Evolutionary conservation across 2,113 vertebrate genomes (phyloP), one percentile per base, ranked within the genome.

Genomic region (Murina feae): DNA sequence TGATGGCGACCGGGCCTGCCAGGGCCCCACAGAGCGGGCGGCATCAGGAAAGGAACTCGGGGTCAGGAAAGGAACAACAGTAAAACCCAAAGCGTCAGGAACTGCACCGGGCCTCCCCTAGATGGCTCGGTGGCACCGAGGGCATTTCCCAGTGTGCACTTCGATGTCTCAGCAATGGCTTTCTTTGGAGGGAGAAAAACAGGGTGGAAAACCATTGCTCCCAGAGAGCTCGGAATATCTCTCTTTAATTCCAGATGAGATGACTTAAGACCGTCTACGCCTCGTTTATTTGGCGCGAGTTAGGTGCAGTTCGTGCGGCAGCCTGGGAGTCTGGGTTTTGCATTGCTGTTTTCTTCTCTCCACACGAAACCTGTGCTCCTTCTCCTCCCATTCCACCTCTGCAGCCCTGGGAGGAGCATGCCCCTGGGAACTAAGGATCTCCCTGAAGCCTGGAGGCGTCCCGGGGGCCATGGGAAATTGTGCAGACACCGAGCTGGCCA

Each of bases 281-380:
- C 6, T 35, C 47, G 17, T 14, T 47, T 44, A 23, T 53, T 20
- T 66, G 71, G 63, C 58, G 49, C 23, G 18, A 10, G 0, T 20
- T 17, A 8, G 47, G 35, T 75, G 80, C 4, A 1, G 28, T 17
- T 12, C 39, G 11, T 9, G 25, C 0, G 2, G 28, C 55, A 2
- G 14, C 37, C 51, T 13, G 4, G 28, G 21, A 6, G 1, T 35
- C 28, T 30, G 20, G 32, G 12, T 9, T 39, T 28, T 14, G 20
- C 0, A 0, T 1, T 16, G 30, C 21, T 20, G 9, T 53, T 30
- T 28, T 30, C n/a, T 37, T n/a, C 58, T 37, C 35, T 9, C 5
- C 1, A 2, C 6, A 2, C 7, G 5, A 9, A 32, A 14, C 37
- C 1, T 0, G 53, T 11, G n/a, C 47, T 3, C 6, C 3, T 4